Base-by-base conservation (phyloP, 2,888 invertebrate genomes). In the Sialis lutaria region DNA sequence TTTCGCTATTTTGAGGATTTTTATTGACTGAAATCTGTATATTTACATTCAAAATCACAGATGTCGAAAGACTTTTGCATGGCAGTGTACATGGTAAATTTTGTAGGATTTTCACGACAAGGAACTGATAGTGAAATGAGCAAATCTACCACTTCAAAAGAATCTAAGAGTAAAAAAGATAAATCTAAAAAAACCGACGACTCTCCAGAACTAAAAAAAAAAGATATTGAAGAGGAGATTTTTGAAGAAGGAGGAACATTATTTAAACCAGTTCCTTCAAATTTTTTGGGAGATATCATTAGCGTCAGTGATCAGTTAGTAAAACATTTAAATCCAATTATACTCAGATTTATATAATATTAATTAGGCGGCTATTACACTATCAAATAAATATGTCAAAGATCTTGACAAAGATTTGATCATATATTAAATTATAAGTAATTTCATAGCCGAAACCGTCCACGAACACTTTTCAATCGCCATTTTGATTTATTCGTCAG, bases 111-210 rank as follows among this genome's bases (percentile, higher is more conserved):
- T 32, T 44, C 48, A 46, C 44, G 53, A 40, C 61, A 69, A 65
- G 80, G 78, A n/a, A 79, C 81, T 5, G 85, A 84, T 45, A 86
- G 86, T 60, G 83, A 83, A 56, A 63, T 82, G 6, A 86, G 86
- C 56, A 83, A 86, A 60, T 82, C 84, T 0, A 85, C 85, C 0
- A 82, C 77, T 2, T 84, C 82, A 2, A 84, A 82, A 57, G 85
- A 87, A 58, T 84, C 84, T 0, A 83, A 85, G 58, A 76, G 75
- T 55, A 85, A 82, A 52, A 83, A 80, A 62, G 80, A 82, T 37
- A 84, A 79, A 65, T 77, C 76, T 44, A 80, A 78, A 57, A 79
- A 72, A 58, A 64, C 67, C 40, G 76, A 75, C 54, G 73, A 70
- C 33, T 57, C 56, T 13, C 42, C 35, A 8, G 42, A 35, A n/a